Evolutionary conservation across 2,888 invertebrate genomes (phyloP).

Genomic region (Catocala nupta): DNA sequence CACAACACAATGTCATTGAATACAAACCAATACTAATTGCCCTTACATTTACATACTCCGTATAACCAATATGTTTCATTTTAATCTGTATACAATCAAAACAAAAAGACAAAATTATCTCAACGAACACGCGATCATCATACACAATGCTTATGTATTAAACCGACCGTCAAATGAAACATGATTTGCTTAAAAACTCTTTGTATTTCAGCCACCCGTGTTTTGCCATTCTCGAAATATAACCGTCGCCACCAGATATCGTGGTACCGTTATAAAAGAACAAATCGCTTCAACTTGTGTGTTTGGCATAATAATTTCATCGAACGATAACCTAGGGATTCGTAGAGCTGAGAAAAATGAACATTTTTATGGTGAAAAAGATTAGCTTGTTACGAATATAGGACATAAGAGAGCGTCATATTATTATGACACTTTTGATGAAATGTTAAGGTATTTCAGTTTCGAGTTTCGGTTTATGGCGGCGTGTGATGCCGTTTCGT

Average conservation of each 20-base stretch:
- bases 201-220: conserved; percentile 1
- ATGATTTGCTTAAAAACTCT: conserved; percentile 22
- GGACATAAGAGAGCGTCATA: conserved; percentile 46
- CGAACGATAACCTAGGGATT: conserved; percentile 56
- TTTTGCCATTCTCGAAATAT: conserved; percentile 25
- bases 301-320: conserved; percentile 62
- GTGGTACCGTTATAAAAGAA: conserved; percentile 51
- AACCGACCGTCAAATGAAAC: conserved; percentile 21
- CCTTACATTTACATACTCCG: too few species aligned
- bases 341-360: conserved; percentile 49
- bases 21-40: too few species aligned
- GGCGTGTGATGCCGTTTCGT: conserved; percentile 25
- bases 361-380: conserved; percentile 54
- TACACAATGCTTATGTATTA: background rate
- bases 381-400: conserved; percentile 57
- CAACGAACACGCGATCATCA: background rate
- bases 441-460: conserved; percentile 27
- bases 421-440: conserved; percentile 46
- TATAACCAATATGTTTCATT: too few species aligned
- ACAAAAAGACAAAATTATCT: too few species aligned
- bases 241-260: conserved; percentile 33
- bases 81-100: too few species aligned
- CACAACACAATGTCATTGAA: too few species aligned
- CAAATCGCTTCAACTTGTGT: conserved; percentile 57
- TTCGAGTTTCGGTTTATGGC: conserved; percentile 27